A percentile compares a stretch with the other conserved stretches of the same genome.
phyloP scores from a whole-genome alignment of 2,797 vertebrate species.

The Gambelia wislizenii region DNA sequence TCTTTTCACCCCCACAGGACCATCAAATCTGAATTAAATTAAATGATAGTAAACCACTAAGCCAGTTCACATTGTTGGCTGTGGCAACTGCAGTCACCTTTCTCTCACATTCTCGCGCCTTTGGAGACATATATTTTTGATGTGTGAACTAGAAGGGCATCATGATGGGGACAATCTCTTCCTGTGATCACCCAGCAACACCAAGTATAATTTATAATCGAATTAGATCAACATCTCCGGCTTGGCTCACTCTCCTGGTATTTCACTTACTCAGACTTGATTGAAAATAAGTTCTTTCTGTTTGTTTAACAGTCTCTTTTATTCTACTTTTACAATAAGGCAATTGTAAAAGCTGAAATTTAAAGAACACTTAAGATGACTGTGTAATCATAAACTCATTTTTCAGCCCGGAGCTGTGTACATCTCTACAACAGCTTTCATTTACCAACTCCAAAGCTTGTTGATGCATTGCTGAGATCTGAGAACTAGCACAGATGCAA shows the following conservation, averaged over 20 bases:
- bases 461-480: slow-evolving; percentile 21
- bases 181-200: background rate
- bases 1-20: background rate
- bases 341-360: slow-evolving; percentile 41
- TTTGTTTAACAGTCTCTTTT: slow-evolving; percentile 50
- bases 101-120: background rate
- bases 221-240: background rate
- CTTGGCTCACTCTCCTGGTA: background rate
- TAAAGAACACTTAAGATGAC: slow-evolving; percentile 43
- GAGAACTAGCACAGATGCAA: background rate
- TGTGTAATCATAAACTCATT: slow-evolving; percentile 29
- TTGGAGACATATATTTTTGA: background rate
- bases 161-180: background rate
- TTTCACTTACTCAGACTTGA: slow-evolving; percentile 18
- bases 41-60: background rate
- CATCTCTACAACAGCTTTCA: slow-evolving; percentile 27
- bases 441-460: slow-evolving; percentile 16
- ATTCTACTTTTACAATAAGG: slow-evolving; percentile 36
- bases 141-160: background rate
- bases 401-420: slow-evolving; percentile 8
- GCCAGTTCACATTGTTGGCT: background rate
- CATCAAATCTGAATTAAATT: background rate
- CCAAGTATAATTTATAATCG: background rate
- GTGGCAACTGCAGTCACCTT: background rate
- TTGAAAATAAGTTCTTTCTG: slow-evolving; percentile 36